A percentile compares a stretch with the other conserved stretches of the same genome.
phyloP scores from a whole-genome alignment of 2,797 vertebrate species.

The Lagorchestes hirsutus region DNA sequence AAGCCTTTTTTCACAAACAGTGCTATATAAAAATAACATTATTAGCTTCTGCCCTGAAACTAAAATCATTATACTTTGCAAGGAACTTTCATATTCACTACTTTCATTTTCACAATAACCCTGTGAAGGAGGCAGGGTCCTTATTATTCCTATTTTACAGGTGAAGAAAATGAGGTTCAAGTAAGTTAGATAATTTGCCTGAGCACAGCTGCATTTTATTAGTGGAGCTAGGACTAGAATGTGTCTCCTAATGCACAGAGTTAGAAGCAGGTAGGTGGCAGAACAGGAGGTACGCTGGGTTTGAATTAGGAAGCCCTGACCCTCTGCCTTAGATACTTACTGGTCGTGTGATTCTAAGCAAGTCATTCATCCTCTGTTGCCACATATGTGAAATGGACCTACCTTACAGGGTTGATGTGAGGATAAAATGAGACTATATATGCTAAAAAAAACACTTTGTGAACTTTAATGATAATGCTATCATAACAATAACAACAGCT shows the following conservation, averaged over 20 bases:
- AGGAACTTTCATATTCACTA: neutral
- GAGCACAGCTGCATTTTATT: neutral
- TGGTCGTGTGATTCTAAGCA: neutral
- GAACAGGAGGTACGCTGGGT: neutral
- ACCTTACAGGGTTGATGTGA: neutral
- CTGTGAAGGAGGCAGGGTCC: neutral
- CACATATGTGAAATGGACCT: neutral
- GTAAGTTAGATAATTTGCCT: neutral
- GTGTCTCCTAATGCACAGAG: neutral
- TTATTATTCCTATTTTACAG: neutral
- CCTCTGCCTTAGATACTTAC: neutral
- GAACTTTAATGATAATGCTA: neutral
- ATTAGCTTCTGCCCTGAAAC: conserved; percentile 19
- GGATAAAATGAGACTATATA: neutral
- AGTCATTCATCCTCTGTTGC: neutral
- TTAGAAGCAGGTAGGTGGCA: conserved; percentile 13
- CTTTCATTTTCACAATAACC: neutral
- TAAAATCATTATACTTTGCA: conserved; percentile 12
- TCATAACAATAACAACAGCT: neutral
- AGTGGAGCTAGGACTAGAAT: neutral
- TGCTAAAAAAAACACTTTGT: neutral
- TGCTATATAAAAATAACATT: conserved; percentile 18
- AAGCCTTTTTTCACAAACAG: conserved; percentile 2
- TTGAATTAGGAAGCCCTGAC: neutral
- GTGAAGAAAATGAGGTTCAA: conserved; percentile 14